phyloP scores from a whole-genome alignment of 1,140 invertebrate species.

The Eriocheir sinensis region DNA sequence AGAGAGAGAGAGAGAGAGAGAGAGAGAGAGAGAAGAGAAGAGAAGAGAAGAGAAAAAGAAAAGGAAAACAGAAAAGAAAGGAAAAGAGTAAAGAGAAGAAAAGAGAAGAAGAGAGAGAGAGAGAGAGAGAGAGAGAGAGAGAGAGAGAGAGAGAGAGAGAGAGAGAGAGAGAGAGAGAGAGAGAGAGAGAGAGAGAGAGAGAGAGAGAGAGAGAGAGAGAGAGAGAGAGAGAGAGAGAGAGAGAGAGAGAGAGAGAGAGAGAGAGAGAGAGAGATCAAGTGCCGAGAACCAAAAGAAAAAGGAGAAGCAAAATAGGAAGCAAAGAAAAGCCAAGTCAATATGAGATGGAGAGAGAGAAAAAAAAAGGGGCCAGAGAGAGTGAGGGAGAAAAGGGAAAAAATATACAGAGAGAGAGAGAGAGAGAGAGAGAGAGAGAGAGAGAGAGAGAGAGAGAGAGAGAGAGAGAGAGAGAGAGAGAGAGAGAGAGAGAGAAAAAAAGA shows the following conservation, averaged over 20 bases:
- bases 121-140: conserved; percentile 22
- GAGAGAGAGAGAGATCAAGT: no score
- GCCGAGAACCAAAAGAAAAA: no score
- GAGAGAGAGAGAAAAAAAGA: no score
- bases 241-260: neutral
- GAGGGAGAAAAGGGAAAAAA: neutral
- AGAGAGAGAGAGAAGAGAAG: no score
- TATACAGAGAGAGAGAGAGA: neutral
- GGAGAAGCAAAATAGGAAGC: neutral
- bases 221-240: neutral
- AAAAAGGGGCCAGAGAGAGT: no score
- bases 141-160: neutral
- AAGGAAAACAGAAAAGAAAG: neutral
- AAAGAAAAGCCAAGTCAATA: neutral
- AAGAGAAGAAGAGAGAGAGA: conserved; percentile 23
- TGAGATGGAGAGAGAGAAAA: neutral
- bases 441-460: no score
- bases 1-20: no score
- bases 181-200: neutral
- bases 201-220: no score
- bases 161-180: neutral
- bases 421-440: no score
- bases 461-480: no score
- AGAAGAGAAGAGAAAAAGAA: neutral
- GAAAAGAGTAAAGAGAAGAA: conserved; percentile 25